Percentiles rank a stretch among this genome's conserved stretches.
Conservation (phyloP, 2,888 invertebrate species). For the Aspidiotus destructor region DNA sequence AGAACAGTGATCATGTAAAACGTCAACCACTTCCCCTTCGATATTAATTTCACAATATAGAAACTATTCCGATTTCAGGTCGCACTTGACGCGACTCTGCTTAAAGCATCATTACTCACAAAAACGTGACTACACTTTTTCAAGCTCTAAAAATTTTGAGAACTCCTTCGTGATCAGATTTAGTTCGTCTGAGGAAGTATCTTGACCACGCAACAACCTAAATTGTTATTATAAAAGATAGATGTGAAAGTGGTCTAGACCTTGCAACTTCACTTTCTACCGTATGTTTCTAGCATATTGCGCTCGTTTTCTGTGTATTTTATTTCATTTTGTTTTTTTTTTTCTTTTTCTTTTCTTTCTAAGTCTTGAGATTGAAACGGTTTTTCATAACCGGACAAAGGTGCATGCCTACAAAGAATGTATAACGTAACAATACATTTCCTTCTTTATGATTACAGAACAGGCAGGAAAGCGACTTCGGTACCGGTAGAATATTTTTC, state of each 20-base stretch:
- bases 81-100: too few species aligned
- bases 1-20: too few species aligned
- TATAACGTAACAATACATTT: not conserved
- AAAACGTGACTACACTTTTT: not conserved
- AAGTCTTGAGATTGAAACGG: not conserved
- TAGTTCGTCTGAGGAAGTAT: constrained; percentile 14
- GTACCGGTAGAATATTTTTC: constrained; percentile 37
- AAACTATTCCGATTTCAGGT: not conserved
- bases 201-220: constrained; percentile 23
- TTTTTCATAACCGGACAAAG: constrained; percentile 4
- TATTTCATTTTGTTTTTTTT: not conserved
- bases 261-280: constrained; percentile 31
- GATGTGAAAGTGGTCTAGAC: constrained; percentile 30
- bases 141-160: not conserved
- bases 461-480: not conserved
- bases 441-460: constrained; percentile 6
- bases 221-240: constrained; percentile 25
- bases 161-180: constrained; percentile 10
- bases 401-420: not conserved
- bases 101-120: not conserved
- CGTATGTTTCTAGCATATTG: not conserved
- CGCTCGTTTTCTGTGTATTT: constrained; percentile 5
- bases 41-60: not conserved
- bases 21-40: not conserved
- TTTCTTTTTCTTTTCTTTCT: not conserved